A percentile compares a stretch with the other conserved stretches of the same genome.
phyloP scores from a whole-genome alignment of 2,797 vertebrate species.

The Parotocinclus haroldoi region DNA sequence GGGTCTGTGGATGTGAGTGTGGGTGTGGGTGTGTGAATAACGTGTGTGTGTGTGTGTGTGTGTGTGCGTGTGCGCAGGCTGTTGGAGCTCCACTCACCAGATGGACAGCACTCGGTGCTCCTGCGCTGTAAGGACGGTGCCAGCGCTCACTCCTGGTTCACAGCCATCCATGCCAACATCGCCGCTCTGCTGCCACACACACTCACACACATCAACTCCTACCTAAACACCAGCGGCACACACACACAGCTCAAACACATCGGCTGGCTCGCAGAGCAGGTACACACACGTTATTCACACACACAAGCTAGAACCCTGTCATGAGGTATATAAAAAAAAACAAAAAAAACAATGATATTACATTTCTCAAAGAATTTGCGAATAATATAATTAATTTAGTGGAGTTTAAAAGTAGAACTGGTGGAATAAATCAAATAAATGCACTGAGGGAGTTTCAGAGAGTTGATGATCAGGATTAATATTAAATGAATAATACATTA shows the following conservation, averaged over 20 bases:
- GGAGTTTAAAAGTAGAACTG: too few species aligned
- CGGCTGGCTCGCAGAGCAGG: constrained; percentile 95
- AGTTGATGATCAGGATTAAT: too few species aligned
- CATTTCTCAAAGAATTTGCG: too few species aligned
- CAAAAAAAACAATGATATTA: too few species aligned
- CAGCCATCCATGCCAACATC: constrained; percentile 89
- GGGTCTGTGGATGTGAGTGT: constrained; percentile 9
- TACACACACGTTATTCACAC: constrained; percentile 12
- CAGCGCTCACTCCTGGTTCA: constrained; percentile 90
- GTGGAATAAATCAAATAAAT: too few species aligned
- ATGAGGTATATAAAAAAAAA: too few species aligned
- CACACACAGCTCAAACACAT: constrained; percentile 88
- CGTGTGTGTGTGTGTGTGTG: constrained; percentile 16
- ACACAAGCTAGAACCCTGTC: background rate
- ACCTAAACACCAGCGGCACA: constrained; percentile 74
- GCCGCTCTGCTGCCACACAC: constrained; percentile 89
- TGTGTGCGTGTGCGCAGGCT: constrained; percentile 68
- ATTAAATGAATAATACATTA: too few species aligned
- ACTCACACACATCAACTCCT: constrained; percentile 84
- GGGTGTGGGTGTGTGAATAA: background rate
- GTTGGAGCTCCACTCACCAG: constrained; percentile 92
- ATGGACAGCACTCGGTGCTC: constrained; percentile 88
- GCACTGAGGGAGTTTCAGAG: too few species aligned
- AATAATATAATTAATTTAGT: too few species aligned
- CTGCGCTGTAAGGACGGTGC: constrained; percentile 89